Conservation (phyloP, 2,113 vertebrate species). For the Sceloporus tristichus region DNA sequence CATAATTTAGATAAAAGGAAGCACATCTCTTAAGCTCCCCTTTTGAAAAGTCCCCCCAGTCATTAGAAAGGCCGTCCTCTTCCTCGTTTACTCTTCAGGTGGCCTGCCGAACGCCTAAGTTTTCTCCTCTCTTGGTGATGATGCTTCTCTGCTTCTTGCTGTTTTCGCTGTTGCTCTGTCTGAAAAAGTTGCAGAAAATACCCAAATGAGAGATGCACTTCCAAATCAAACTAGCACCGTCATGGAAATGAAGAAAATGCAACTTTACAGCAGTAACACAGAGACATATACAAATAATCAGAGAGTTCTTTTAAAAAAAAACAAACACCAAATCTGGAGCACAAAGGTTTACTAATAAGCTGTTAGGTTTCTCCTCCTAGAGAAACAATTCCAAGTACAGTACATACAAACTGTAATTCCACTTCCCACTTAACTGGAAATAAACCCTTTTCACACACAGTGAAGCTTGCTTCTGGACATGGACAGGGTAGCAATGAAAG, state of each 20-base stretch:
- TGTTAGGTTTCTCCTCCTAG: neutral
- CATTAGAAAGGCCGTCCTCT: conserved; percentile 72
- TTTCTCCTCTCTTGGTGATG: conserved; percentile 91
- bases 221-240: neutral
- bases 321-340: too few relatives aligned
- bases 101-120: conserved; percentile 88
- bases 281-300: neutral
- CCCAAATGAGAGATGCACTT: neutral
- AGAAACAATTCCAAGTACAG: neutral
- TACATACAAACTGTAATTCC: neutral
- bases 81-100: conserved; percentile 78
- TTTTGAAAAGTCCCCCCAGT: conserved; percentile 29
- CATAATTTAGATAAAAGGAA: conserved; percentile 28
- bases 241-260: neutral
- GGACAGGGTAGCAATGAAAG: neutral
- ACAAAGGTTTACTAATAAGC: neutral
- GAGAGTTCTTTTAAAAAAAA: too few relatives aligned
- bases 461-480: neutral
- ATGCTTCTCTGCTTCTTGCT: conserved; percentile 88
- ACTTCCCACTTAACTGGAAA: neutral
- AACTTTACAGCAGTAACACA: neutral
- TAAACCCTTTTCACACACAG: neutral
- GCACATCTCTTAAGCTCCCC: neutral
- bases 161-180: conserved; percentile 91
- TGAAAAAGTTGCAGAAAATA: conserved; percentile 66